Conservation (phyloP, 1,140 invertebrate genomes). For the Aleiodes sp. region DNA sequence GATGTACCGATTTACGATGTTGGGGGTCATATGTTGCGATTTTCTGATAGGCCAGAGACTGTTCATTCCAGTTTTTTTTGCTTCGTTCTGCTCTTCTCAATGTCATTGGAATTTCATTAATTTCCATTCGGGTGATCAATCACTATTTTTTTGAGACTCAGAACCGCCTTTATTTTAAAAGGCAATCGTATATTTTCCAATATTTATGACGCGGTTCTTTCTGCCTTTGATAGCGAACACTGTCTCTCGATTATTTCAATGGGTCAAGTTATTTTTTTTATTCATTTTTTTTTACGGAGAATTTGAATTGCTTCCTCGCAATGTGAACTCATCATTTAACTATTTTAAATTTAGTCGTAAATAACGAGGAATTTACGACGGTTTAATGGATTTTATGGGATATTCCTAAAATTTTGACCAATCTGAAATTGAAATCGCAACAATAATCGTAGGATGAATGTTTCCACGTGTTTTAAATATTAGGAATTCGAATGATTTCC, state of each 20-base stretch:
- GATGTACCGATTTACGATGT: background rate
- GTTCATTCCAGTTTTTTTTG: background rate
- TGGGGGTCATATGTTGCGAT: constrained; percentile 10
- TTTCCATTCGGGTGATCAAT: constrained; percentile 4
- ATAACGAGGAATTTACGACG: background rate
- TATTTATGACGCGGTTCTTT: background rate
- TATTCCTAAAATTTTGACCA: background rate
- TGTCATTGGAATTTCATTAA: constrained; percentile 3
- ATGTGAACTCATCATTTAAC: background rate
- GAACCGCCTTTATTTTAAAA: background rate
- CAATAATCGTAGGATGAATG: background rate
- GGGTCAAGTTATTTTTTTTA: too few relatives aligned
- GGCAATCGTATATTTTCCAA: background rate
- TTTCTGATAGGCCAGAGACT: background rate
- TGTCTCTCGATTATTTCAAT: background rate
- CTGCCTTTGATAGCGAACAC: too few relatives aligned
- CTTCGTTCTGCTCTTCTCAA: background rate
- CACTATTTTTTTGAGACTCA: background rate
- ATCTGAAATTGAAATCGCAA: constrained; percentile 5
- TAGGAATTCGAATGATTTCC: background rate
- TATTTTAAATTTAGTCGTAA: background rate
- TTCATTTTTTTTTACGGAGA: background rate
- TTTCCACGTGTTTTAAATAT: background rate
- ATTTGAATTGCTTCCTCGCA: background rate
- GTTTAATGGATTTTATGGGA: background rate